Evolutionary conservation across 2,113 vertebrate genomes (phyloP).

Genomic region (Herpailurus yagouaroundi): DNA sequence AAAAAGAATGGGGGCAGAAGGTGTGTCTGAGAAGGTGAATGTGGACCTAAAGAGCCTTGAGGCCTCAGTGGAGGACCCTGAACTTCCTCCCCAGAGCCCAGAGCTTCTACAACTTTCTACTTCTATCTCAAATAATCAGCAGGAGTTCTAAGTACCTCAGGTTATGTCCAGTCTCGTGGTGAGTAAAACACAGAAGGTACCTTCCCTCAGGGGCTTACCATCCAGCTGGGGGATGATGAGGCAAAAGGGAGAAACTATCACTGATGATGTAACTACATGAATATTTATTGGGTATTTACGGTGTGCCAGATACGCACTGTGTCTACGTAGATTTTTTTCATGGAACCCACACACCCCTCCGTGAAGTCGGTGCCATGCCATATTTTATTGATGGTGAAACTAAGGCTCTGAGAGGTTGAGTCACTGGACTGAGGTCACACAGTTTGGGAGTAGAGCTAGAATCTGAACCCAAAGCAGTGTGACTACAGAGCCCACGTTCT

Average conservation of each 20-base stretch:
- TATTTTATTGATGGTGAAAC: background rate
- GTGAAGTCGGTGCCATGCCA: background rate
- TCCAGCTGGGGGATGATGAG: background rate
- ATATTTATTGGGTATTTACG: background rate
- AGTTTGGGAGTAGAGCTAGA: background rate
- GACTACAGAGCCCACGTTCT: background rate
- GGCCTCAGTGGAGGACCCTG: background rate
- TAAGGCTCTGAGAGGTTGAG: background rate
- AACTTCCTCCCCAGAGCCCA: background rate
- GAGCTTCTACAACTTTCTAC: background rate
- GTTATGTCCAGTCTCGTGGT: background rate
- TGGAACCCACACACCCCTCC: background rate
- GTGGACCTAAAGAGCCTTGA: background rate
- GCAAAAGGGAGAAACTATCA: background rate
- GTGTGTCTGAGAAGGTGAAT: background rate
- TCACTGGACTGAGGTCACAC: background rate
- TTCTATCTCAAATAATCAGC: background rate
- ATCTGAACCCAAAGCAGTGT: background rate
- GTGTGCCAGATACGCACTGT: too few relatives aligned
- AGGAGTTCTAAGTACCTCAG: background rate
- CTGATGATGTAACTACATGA: background rate
- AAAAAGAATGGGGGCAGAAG: background rate
- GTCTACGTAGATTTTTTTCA: background rate
- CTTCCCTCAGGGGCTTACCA: background rate
- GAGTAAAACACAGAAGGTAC: background rate